phyloP scores from a whole-genome alignment of 1,140 invertebrate species.

The Atta colombica region DNA sequence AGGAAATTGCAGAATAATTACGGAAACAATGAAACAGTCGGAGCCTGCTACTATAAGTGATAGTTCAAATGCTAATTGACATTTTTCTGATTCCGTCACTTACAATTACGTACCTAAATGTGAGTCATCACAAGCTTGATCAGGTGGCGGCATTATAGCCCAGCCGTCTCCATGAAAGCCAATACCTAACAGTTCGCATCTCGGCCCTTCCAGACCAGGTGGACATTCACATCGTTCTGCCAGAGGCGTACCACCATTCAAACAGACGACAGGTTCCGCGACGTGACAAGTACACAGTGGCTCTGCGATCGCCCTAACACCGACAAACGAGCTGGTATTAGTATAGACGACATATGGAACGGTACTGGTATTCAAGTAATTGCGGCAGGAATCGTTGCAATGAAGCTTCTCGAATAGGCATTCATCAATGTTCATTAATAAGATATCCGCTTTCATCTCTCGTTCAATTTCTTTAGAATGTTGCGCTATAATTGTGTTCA shows the following conservation, averaged over 20 bases:
- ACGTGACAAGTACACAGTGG: conserved; percentile 91
- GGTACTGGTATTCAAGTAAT: conserved; percentile 90
- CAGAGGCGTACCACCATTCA: conserved; percentile 91
- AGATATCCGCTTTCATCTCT: conserved; percentile 90
- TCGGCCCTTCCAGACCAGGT: conserved; percentile 92
- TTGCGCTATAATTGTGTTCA: conserved; percentile 92
- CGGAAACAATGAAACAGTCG: too few relatives aligned
- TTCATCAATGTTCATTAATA: conserved; percentile 95
- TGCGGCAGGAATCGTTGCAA: conserved; percentile 91
- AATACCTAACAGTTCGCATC: conserved; percentile 95
- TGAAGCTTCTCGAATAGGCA: conserved; percentile 92
- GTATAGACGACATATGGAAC: conserved; percentile 94
- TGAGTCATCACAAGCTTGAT: conserved; percentile 92
- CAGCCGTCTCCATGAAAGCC: conserved; percentile 95
- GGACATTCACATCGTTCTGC: conserved; percentile 89
- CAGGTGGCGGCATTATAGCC: conserved; percentile 93
- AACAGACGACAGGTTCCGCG: conserved; percentile 87
- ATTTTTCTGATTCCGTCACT: too few relatives aligned
- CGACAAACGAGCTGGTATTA: conserved; percentile 96
- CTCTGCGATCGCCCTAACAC: conserved; percentile 93
- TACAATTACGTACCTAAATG: conserved; percentile 87
- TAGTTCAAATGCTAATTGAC: too few relatives aligned
- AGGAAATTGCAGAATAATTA: too few relatives aligned
- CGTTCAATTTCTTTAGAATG: conserved; percentile 90
- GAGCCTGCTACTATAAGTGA: too few relatives aligned